Percentiles rank a stretch among this genome's conserved stretches.
phyloP scores from a whole-genome alignment of 2,113 vertebrate species.

The Abramis brama region DNA sequence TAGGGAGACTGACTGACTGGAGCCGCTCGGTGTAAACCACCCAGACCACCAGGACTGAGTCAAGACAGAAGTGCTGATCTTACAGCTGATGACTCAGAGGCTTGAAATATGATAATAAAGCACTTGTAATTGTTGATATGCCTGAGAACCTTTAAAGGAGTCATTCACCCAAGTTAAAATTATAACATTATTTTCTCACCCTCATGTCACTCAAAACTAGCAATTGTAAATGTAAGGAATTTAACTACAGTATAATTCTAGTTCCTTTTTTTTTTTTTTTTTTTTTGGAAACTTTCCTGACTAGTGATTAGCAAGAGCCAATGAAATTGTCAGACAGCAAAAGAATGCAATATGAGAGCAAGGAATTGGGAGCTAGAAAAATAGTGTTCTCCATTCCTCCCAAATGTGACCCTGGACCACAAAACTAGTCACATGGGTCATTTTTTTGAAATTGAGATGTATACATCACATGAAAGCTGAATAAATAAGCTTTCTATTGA shows the following conservation, averaged over 20 bases:
- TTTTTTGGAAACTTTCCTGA: no score
- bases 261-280: no score
- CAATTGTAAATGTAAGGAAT: neutral
- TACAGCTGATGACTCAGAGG: constrained; percentile 13
- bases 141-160: neutral
- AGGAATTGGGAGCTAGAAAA: neutral
- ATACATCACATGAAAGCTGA: no score
- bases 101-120: constrained; percentile 17
- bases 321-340: no score
- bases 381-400: neutral
- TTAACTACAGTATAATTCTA: neutral
- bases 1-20: constrained; percentile 49
- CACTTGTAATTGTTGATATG: constrained; percentile 12
- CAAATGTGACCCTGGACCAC: neutral
- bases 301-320: no score
- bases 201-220: neutral
- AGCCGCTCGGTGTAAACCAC: constrained; percentile 68
- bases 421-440: no score
- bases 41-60: constrained; percentile 60
- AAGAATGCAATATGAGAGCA: no score
- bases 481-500: no score
- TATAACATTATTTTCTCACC: neutral
- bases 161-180: neutral
- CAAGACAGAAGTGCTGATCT: neutral
- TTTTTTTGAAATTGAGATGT: no score